Conservation (phyloP, 2,888 invertebrate genomes). For the Drosophila formosana region DNA sequence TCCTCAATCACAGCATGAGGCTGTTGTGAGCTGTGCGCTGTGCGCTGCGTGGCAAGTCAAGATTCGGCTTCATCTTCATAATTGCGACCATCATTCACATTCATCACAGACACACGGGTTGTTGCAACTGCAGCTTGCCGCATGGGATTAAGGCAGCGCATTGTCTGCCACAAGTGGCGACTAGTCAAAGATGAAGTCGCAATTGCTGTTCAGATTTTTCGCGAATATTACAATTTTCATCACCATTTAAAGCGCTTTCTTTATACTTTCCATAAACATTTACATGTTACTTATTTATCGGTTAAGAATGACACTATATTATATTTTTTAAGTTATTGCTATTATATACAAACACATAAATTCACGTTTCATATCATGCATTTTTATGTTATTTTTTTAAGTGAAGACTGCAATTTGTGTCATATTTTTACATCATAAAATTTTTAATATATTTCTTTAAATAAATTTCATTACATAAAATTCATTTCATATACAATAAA, state of each 20-base stretch:
- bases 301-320: no score
- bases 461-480: no score
- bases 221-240: not conserved
- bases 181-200: not conserved
- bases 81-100: constrained; percentile 28
- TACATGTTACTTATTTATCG: no score
- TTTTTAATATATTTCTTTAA: no score
- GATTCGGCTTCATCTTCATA: constrained; percentile 18
- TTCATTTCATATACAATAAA: no score
- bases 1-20: constrained; percentile 42
- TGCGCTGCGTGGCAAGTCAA: constrained; percentile 20
- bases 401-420: no score
- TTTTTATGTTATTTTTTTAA: no score
- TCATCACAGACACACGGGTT: constrained; percentile 29
- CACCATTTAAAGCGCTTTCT: not conserved
- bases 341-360: no score
- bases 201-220: not conserved
- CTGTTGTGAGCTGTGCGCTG: not conserved
- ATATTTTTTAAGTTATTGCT: no score
- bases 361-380: no score
- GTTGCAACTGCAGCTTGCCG: not conserved
- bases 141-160: not conserved
- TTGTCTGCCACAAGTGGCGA: constrained; percentile 1
- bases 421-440: no score
- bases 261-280: no score